Percentiles rank a stretch among this genome's conserved stretches.
These are phyloP conservation scores for Hydrophis major DNA, from an alignment of 2,797 vertebrate genomes.

Conservation along the genomic window DNA sequence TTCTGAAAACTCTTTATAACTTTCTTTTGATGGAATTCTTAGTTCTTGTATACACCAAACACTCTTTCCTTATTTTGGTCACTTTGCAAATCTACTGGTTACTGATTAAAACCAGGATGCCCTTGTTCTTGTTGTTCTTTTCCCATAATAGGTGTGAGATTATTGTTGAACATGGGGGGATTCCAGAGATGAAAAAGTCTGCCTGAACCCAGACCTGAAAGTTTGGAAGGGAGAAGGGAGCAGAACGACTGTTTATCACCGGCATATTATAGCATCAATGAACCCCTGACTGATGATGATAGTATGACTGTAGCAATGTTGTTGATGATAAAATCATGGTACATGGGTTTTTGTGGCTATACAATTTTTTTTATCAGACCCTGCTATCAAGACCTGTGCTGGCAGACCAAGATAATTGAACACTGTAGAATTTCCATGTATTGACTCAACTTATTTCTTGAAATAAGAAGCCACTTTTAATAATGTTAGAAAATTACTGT, in stretches of 20 bases:
- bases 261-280: not conserved
- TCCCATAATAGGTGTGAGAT: constrained; percentile 42
- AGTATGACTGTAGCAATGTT: not conserved
- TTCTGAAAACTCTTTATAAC: not conserved
- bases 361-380: not conserved
- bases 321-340: not conserved
- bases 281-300: not conserved
- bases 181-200: constrained; percentile 42
- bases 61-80: not conserved
- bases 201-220: not conserved
- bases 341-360: not conserved
- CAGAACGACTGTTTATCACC: not conserved
- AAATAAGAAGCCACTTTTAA: not conserved
- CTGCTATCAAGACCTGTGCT: not conserved
- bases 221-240: not conserved
- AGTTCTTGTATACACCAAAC: rapidly evolving
- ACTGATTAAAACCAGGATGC: not conserved
- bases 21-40: not conserved
- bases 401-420: not conserved
- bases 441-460: not conserved
- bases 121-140: not conserved
- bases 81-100: not conserved
- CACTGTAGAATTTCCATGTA: not conserved
- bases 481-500: not conserved
- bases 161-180: not conserved